Evolutionary conservation across 2,797 vertebrate species (phyloP).

Genomic region (Lepus townsendii): DNA sequence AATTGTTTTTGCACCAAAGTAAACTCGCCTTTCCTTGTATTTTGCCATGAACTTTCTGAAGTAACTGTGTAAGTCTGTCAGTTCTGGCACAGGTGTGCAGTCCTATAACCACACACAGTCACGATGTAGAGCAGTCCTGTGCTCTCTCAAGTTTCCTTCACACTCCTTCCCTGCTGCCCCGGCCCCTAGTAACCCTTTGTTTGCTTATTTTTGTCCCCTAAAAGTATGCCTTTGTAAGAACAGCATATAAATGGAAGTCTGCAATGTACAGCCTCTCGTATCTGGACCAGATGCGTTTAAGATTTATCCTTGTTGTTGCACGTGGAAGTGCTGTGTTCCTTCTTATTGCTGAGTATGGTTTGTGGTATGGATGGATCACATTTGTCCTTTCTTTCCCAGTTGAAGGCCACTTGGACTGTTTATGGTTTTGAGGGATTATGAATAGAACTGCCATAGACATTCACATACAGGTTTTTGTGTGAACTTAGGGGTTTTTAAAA

Average conservation of each 20-base stretch:
- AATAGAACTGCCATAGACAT: background rate
- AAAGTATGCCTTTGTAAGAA: conserved; percentile 7
- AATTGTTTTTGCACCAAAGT: too few relatives aligned
- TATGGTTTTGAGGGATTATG: background rate
- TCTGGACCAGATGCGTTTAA: background rate
- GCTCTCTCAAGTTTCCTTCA: background rate
- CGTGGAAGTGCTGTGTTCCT: background rate
- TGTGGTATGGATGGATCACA: background rate
- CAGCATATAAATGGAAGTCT: background rate
- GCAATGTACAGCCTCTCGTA: background rate
- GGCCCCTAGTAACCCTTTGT: background rate
- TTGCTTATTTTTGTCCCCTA: background rate
- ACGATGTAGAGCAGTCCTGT: background rate
- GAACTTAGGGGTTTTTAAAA: background rate
- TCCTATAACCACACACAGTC: background rate
- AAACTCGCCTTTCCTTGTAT: too few relatives aligned
- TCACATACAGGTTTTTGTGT: background rate
- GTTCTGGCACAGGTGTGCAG: background rate
- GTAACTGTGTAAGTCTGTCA: background rate
- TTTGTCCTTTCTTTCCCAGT: background rate
- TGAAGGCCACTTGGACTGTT: conserved; percentile 36
- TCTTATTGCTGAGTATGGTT: background rate
- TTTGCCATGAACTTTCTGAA: too few relatives aligned
- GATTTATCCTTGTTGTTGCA: background rate
- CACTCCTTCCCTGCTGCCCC: background rate